Evolutionary conservation across 2,888 invertebrate species (phyloP).

Genomic region (Dryadula phaetusa): DNA sequence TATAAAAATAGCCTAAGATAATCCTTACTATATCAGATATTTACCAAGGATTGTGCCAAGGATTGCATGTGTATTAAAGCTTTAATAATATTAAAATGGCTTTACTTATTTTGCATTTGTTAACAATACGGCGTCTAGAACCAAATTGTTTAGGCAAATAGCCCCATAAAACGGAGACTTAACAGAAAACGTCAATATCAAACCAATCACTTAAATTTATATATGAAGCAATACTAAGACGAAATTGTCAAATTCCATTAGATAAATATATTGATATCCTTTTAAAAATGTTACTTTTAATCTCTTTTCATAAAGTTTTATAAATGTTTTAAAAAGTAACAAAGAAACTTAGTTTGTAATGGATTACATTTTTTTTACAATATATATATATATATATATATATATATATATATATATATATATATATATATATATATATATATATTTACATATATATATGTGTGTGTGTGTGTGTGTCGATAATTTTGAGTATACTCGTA

Average conservation of each 20-base stretch:
- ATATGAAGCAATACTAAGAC: neutral
- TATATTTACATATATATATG: no score
- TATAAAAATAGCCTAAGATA: no score
- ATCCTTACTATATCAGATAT: no score
- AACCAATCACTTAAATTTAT: slow-evolving; percentile 3
- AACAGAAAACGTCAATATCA: neutral
- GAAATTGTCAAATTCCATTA: neutral
- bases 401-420: no score
- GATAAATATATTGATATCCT: slow-evolving; percentile 7
- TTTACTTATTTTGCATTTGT: no score
- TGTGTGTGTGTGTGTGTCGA: no score
- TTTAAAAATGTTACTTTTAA: neutral
- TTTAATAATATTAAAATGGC: no score
- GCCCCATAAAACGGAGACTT: neutral
- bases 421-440: no score
- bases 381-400: neutral
- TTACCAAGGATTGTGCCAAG: no score
- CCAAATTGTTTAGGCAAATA: neutral
- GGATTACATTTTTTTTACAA: neutral
- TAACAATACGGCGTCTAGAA: no score
- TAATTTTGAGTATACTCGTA: no score
- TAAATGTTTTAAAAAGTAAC: neutral
- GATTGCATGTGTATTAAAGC: no score
- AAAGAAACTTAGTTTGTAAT: slow-evolving; percentile 2
- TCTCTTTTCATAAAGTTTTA: neutral